A percentile compares a stretch with the other conserved stretches of the same genome.
Conservation (phyloP, 1,140 invertebrate genomes). For the Drosophila auraria region DNA sequence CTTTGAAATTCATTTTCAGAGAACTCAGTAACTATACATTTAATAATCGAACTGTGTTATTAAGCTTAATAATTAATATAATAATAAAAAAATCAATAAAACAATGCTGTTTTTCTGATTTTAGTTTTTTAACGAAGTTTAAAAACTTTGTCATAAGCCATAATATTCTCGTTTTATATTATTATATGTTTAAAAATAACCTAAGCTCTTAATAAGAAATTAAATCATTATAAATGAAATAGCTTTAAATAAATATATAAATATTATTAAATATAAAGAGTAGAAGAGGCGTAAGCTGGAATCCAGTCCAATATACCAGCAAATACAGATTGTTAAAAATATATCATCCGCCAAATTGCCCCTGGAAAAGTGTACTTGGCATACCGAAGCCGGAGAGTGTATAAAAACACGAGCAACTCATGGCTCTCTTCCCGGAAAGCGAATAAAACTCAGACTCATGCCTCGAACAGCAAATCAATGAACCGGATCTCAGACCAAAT, state of each 20-base stretch:
- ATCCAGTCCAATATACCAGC: background rate
- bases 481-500: slow-evolving; percentile 32
- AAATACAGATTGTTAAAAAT: background rate
- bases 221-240: background rate
- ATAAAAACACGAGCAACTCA: slow-evolving; percentile 12
- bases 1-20: too few relatives aligned
- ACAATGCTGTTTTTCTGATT: too few relatives aligned
- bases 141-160: too few relatives aligned
- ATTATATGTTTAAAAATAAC: background rate
- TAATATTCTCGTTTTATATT: background rate
- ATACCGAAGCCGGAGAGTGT: background rate
- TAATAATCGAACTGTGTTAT: too few relatives aligned
- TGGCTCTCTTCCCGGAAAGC: slow-evolving; percentile 40
- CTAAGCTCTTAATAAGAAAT: too few relatives aligned
- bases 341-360: background rate
- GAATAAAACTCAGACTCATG: slow-evolving; percentile 44
- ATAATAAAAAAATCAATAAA: too few relatives aligned
- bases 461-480: slow-evolving; percentile 19
- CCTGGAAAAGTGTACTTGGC: background rate
- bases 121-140: too few relatives aligned
- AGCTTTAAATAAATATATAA: too few relatives aligned
- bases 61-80: too few relatives aligned
- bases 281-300: background rate
- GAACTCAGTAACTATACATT: background rate
- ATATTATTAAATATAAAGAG: background rate